These are phyloP conservation scores for Clytia hemisphaerica DNA, from an alignment of 30 jellyfish, hydroid and myxozoan genomes.

Conservation along the genomic window DNA sequence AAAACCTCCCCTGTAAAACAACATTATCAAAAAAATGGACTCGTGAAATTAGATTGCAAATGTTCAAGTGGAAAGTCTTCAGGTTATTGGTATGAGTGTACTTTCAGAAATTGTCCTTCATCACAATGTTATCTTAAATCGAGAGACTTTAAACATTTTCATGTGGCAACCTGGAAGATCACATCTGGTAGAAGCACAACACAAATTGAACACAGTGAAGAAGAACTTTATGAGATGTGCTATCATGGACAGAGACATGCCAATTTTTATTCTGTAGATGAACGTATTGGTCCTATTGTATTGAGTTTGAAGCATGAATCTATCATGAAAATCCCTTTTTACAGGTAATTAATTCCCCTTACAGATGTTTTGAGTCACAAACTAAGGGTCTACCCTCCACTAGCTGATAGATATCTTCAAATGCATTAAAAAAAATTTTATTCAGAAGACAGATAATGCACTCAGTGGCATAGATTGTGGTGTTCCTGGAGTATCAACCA, in stretches of 20 bases:
- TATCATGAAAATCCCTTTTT: conserved; percentile 45
- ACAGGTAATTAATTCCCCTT: conserved; percentile 34
- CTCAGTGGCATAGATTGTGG: too few relatives aligned
- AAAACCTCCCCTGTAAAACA: conserved; percentile 40
- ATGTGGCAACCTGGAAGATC: conserved; percentile 12
- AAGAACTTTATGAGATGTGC: conserved; percentile 83
- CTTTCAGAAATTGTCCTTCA: conserved; percentile 57
- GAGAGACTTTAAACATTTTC: background rate
- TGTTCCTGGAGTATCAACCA: too few relatives aligned
- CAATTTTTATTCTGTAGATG: conserved; percentile 68
- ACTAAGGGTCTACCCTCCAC: background rate
- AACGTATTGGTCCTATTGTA: conserved; percentile 60
- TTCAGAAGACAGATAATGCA: background rate
- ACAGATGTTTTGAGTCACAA: background rate
- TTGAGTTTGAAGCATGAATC: conserved; percentile 80
- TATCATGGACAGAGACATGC: conserved; percentile 61
- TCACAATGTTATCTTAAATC: conserved; percentile 15
- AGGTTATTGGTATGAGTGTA: conserved; percentile 85
- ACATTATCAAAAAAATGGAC: background rate
- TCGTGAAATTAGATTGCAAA: conserved; percentile 8
- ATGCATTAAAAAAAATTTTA: background rate
- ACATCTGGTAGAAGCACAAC: too few relatives aligned
- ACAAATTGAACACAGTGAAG: conserved; percentile 75
- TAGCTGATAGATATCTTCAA: background rate
- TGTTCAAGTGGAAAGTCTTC: conserved; percentile 48